Conservation (phyloP, 2,797 vertebrate species). For the Vultur gryphus region DNA sequence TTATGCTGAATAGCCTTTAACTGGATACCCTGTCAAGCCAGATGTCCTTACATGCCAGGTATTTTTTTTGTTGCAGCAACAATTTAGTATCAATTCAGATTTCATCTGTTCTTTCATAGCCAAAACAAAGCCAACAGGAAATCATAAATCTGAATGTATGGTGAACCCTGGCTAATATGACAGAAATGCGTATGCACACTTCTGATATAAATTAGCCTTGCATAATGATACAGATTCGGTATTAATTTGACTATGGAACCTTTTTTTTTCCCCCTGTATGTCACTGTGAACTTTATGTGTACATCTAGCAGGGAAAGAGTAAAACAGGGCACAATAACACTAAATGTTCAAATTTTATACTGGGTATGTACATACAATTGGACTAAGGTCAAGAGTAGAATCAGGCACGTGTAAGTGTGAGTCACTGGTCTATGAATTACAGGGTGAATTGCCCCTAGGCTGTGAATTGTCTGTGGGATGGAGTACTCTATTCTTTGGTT, state of each 20-base stretch:
- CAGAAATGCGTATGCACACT: not conserved
- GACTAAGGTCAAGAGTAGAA: not conserved
- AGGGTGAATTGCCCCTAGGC: not conserved
- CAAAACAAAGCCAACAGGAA: not conserved
- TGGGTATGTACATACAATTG: accelerated
- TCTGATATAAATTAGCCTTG: not conserved
- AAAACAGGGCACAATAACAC: not conserved
- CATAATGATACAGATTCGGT: not conserved
- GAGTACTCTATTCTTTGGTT: not conserved
- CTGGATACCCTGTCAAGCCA: not conserved
- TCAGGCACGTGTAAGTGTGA: not conserved
- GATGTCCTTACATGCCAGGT: not conserved
- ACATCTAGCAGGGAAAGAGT: not conserved
- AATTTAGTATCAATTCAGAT: not conserved
- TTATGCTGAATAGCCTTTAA: not conserved
- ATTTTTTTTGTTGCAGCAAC: not conserved
- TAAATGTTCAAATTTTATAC: not conserved
- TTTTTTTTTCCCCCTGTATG: accelerated
- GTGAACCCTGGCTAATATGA: not conserved
- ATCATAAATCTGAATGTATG: not conserved
- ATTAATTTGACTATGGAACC: not conserved
- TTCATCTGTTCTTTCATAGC: not conserved
- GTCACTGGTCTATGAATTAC: not conserved
- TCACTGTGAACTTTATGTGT: not conserved
- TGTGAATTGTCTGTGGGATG: not conserved